Base-by-base conservation (phyloP, 2,888 invertebrate genomes). In the Pseudococcus jackbeardsleyi region DNA sequence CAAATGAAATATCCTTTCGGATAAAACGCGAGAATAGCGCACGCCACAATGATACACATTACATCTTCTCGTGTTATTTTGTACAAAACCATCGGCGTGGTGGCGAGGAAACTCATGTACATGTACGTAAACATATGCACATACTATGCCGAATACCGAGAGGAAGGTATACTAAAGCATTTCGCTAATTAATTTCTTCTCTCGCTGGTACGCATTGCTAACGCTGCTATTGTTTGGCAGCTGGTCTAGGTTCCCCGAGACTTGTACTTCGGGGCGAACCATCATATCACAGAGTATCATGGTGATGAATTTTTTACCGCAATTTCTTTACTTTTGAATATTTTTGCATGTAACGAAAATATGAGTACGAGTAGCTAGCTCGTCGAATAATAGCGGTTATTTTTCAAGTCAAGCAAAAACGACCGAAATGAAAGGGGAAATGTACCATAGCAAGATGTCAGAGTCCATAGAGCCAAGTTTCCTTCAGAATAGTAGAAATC, bases 1-100 rank as follows among this genome's bases (percentile, higher is more conserved):
- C 68, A 72, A 72, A 72, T 72, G 68, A 72, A 72, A 72, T 72
- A 72, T 72, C 68, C 33, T 72, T 59, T 59, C 19, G 59, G 19
- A 19, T 59, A 59, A 59, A 59, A 59, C 19, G 59, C 19, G n/a
- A n/a, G n/a, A 59, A 59, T 19, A 59, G 19, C 19, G 19, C 7
- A 19, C 59, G 26, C 26, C 59, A 59, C 59, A 59, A 59, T 59
- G 59, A 59, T 59, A 59, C 59, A 59, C 19, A 19, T 59, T 19
- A 59, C 59, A 59, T 59, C 59, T 59, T 59, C 59, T n/a, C 7
- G 19, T 59, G 26, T 33, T 33, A 59, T 59, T 59, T 59, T 59
- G 19, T 7, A 46, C 46, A 46, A 5, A 8, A 46, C 46, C 46
- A 46, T 46, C 46, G 12, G 46, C 12, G 26, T 33, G 26, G 26